A percentile compares a stretch with the other conserved stretches of the same genome.
phyloP scores from a whole-genome alignment of 1,140 invertebrate genomes.

The Orius insidiosus region DNA sequence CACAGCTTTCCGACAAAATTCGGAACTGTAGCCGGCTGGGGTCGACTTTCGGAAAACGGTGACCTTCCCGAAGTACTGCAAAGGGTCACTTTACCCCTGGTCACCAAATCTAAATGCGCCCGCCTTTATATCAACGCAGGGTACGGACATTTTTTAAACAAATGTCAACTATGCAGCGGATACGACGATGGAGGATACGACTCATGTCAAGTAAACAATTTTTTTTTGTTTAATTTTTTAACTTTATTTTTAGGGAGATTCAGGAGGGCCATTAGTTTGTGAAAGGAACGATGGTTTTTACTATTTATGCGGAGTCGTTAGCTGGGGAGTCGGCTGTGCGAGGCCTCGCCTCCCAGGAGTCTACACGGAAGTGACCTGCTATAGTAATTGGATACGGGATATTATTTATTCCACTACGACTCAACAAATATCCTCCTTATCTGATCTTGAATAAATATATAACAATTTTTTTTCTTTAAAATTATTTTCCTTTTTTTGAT shows the following conservation, averaged over 20 bases:
- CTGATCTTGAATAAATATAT: conserved; percentile 1
- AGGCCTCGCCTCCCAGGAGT: conserved; percentile 37
- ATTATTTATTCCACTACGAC: conserved; percentile 7
- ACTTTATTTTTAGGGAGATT: conserved; percentile 26
- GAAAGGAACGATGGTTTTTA: conserved; percentile 20
- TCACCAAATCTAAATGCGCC: conserved; percentile 17
- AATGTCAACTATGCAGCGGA: conserved; percentile 29
- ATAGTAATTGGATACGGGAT: conserved; percentile 24
- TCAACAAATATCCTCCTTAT: background rate
- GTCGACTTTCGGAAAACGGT: conserved; percentile 23
- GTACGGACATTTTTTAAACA: conserved; percentile 20
- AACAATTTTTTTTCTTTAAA: background rate
- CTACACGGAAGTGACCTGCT: conserved; percentile 36
- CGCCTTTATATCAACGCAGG: conserved; percentile 15
- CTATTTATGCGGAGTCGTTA: conserved; percentile 36
- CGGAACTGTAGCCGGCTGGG: conserved; percentile 30
- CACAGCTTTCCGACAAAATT: conserved; percentile 11
- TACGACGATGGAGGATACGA: conserved; percentile 28
- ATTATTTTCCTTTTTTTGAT: no score
- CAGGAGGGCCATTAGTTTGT: conserved; percentile 29
- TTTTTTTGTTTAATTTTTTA: background rate
- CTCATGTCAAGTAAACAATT: conserved; percentile 28
- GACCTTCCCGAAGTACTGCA: conserved; percentile 17
- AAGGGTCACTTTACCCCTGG: conserved; percentile 20
- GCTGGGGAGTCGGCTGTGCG: conserved; percentile 44